Evolutionary conservation across 2,888 invertebrate species (phyloP), one percentile per base, ranked within the genome.

Genomic region (Eupeodes luniger): DNA sequence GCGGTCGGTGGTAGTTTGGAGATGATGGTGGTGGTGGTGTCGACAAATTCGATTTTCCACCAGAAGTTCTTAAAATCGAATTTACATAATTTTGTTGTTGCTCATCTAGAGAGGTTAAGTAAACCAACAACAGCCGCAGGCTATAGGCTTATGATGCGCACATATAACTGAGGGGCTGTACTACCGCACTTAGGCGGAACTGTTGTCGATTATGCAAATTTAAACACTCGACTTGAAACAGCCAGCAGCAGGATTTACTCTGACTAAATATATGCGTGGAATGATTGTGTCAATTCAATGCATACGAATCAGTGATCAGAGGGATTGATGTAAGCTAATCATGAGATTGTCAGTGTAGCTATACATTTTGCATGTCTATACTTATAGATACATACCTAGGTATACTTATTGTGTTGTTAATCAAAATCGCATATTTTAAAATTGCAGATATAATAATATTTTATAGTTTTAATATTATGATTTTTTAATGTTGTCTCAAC

Each of bases 61-160:
- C 81, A 85, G 88, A 78, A 88, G 77, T 81, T 88, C 88, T 88
- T 88, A 88, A 88, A 88, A 88, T 85, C 70, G 64, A 88, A 88
- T 88, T 88, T 88, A 47, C 88, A 88, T 88, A 88, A 88, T 85
- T 88, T 88, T 85, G 88, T 88, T 88, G 80, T 81, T 88, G 81
- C 81, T 88, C 88, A 85, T 85, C 85, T 88, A 81, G 69, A 88
- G 88, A 88, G 85, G 88, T 88, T 88, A 88, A 88, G 88, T 88
- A 85, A 88, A 81, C 81, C 78, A 88, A 88, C 85, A 88, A 85
- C 85, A 88, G 85, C 88, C 88, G 49, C 27, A 61, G 84, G 87
- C 87, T 61, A 62, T 16, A 75, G 49, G 36, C 69, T 55, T 11
- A 10, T 5, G 40, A 40, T 7, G 40, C 40, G 2, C 40, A 40